Percentiles rank a stretch among this genome's conserved stretches.
These are phyloP conservation scores for Volucella inanis DNA, from an alignment of 2,888 invertebrate species.

Conservation along the genomic window DNA sequence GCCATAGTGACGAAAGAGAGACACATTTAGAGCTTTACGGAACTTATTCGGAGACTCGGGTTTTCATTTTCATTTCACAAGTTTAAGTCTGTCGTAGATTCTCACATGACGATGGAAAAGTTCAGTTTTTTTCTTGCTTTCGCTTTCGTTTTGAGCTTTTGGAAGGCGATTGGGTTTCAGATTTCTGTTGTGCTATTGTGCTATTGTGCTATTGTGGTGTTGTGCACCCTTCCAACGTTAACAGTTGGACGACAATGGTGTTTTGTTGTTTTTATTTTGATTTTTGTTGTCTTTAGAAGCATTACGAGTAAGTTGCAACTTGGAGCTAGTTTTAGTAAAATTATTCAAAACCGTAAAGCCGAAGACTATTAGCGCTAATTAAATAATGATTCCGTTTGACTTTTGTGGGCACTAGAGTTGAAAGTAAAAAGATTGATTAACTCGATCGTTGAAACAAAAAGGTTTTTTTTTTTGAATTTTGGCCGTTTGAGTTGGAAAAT, in stretches of 20 bases:
- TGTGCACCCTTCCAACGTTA: constrained; percentile 24
- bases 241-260: constrained; percentile 19
- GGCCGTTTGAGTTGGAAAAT: too few species aligned
- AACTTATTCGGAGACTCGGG: constrained; percentile 11
- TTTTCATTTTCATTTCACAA: constrained; percentile 14
- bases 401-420: too few species aligned
- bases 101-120: background rate
- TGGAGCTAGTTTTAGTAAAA: background rate
- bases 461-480: too few species aligned
- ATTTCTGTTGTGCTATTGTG: too few species aligned
- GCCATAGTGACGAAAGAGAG: constrained; percentile 22
- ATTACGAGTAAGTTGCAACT: background rate
- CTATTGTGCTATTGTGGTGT: too few species aligned
- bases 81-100: background rate
- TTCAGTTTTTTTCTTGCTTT: constrained; percentile 2
- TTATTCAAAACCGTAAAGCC: too few species aligned
- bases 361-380: too few species aligned
- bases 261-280: background rate
- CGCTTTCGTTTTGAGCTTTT: constrained; percentile 37
- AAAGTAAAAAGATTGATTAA: too few species aligned
- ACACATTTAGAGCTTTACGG: constrained; percentile 18
- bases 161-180: background rate
- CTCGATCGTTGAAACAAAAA: too few species aligned
- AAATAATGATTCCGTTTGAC: too few species aligned
- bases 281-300: background rate